phyloP scores from a whole-genome alignment of 2,113 vertebrate genomes.

The Empidonax alnorum region DNA sequence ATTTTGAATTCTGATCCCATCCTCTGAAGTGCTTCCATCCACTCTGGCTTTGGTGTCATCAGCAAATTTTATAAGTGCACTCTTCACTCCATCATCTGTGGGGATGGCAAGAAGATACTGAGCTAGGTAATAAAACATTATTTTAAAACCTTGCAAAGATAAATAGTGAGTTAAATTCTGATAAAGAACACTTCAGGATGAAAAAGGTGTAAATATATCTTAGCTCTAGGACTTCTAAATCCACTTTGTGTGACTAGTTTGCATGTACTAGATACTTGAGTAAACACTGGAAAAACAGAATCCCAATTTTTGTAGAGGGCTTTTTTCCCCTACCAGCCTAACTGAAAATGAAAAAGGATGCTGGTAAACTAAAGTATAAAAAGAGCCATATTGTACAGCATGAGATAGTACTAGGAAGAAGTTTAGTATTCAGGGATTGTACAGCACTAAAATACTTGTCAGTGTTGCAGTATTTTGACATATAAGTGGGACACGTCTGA shows the following conservation, averaged over 20 bases:
- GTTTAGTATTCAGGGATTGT: slow-evolving; percentile 42
- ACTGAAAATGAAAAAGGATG: neutral
- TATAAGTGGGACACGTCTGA: slow-evolving; percentile 43
- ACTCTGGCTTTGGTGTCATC: slow-evolving; percentile 17
- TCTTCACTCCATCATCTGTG: slow-evolving; percentile 6
- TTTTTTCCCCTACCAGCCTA: neutral
- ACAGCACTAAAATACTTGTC: slow-evolving; percentile 33
- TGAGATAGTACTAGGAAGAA: neutral
- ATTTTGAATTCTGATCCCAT: slow-evolving; percentile 25
- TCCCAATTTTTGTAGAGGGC: neutral
- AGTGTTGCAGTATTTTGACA: slow-evolving; percentile 52
- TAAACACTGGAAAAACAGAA: neutral
- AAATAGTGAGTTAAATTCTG: slow-evolving; percentile 7
- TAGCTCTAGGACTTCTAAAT: neutral
- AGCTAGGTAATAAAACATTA: slow-evolving; percentile 17
- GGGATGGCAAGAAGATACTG: neutral
- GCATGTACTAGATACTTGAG: neutral
- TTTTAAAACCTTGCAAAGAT: slow-evolving; percentile 26
- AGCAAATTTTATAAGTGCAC: slow-evolving; percentile 32
- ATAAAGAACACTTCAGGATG: slow-evolving; percentile 8
- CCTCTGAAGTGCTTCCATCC: slow-evolving; percentile 6
- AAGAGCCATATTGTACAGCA: neutral
- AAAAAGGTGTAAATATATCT: neutral
- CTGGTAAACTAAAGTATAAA: neutral
- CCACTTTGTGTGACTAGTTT: neutral